Evolutionary conservation across 23 tunicate genomes (phyloP), one percentile per base, ranked within the genome.

Genomic region (Trididemnum miniatum): DNA sequence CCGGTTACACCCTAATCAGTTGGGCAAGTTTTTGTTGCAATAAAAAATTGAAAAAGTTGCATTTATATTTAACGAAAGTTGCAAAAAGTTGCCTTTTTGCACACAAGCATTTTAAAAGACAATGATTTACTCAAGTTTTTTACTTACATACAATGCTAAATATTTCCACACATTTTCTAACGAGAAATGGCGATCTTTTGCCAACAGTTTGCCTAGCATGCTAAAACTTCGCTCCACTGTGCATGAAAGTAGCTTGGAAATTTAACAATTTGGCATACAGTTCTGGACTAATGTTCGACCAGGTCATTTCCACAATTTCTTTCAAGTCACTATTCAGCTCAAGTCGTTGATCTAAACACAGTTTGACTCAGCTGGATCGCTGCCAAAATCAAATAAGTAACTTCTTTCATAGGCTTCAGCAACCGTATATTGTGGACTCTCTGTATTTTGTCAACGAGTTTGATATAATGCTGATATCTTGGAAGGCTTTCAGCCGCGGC

Each of bases 401-500:
- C 54, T 15, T 44, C 15, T 44, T 44, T 44, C 12, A 44, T 44
- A 44, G 15, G 54, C 54, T 44, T 44, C 12, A 44, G 54, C 9
- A 44, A 44, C 54, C 15, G 54, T 44, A 44, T 44, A 44, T 44
- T 44, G 9, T 44, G 54, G 15, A 44, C 54, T 44, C 15, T 44
- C 54, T 9, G 54, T 69, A 69, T 69, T 69, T 69, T 9, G 32
- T 69, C 76, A 69, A 69, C 39, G 76, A 69, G 76, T 69, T 69
- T 69, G 32, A 23, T 69, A 69, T 69, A 69, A 69, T 38, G 32
- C 32, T 69, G 38, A 69, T 69, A 69, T 69, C 76, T 69, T 29
- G 76, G 39, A 69, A 69, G 76, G 76, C 76, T 69, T 69, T 69
- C 76, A 69, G 76, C 76, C 39, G 76, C 76, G 23, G 32, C 76